phyloP scores from a whole-genome alignment of 2,113 vertebrate genomes.

The Trematocara macrostoma region DNA sequence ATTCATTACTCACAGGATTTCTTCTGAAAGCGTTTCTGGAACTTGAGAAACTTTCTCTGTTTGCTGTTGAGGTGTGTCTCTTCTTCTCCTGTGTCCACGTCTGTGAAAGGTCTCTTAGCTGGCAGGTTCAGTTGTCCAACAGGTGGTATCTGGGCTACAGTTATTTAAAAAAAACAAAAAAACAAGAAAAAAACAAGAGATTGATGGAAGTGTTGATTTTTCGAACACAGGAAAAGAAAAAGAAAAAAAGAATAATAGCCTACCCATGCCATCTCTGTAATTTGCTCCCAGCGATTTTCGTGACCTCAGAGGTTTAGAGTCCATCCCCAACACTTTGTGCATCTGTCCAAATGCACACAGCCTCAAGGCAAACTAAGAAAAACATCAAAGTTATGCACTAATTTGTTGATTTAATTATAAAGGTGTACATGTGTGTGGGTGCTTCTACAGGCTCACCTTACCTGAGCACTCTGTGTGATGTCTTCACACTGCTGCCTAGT shows the following conservation, averaged over 20 bases:
- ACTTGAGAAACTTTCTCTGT: slow-evolving; percentile 84
- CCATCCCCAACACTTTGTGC: slow-evolving; percentile 92
- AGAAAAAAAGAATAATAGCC: not conserved
- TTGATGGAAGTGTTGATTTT: not conserved
- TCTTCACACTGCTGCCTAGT: slow-evolving; percentile 89
- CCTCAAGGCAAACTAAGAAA: slow-evolving; percentile 82
- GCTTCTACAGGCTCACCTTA: not conserved
- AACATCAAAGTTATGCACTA: not conserved
- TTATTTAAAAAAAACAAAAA: not conserved
- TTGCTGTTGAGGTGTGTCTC: slow-evolving; percentile 80
- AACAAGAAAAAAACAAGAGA: not conserved
- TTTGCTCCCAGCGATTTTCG: slow-evolving; percentile 75
- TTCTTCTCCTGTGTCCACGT: slow-evolving; percentile 73
- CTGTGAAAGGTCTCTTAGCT: slow-evolving; percentile 79
- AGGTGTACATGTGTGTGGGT: not conserved
- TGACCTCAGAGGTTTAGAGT: slow-evolving; percentile 80
- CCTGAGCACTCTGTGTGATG: slow-evolving; percentile 94
- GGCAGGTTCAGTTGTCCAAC: slow-evolving; percentile 71
- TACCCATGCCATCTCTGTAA: slow-evolving; percentile 53
- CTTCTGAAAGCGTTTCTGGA: slow-evolving; percentile 77
- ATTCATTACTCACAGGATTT: slow-evolving; percentile 51
- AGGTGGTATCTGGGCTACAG: slow-evolving; percentile 77
- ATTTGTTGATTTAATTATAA: not conserved
- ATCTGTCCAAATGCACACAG: slow-evolving; percentile 92
- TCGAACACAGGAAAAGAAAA: not conserved